Evolutionary conservation across 2,888 invertebrate genomes (phyloP), one percentile per base, ranked within the genome.

Genomic region (Drosophila lutescens): DNA sequence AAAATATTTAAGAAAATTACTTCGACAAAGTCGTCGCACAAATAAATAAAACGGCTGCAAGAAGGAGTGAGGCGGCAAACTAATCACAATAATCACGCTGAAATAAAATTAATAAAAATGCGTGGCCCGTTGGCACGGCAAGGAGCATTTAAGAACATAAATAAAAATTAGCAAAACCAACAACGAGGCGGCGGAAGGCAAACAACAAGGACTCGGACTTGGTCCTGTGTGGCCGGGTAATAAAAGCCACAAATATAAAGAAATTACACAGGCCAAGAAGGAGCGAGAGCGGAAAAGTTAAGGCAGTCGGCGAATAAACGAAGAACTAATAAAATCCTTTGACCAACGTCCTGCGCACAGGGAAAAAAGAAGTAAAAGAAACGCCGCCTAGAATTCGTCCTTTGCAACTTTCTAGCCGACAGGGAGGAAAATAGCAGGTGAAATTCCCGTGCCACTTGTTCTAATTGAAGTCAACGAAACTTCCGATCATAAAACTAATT

Each of bases 101-200:
- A 90, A 88, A 89, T 86, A 84, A 88, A 88, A 88, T 88, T 90
- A 88, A 90, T 90, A 90, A 88, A 89, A 90, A 88, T 89, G 82
- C 78, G 80, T 86, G 75, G 87, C 75, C 79, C 85, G 76, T 70
- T 79, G 88, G 83, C 83, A 80, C 79, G 82, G 71, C 72, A 80
- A 84, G 70, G 57, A 88, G 68, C 86, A 79, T 86, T 89, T 84
- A 89, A 77, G 79, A 78, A 86, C 89, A 89, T 89, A 84, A 87
- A 87, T 89, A 89, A 89, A 88, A 88, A 87, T 87, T 88, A 86
- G 88, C 79, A 81, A 88, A 79, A 79, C 86, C 86, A 89, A 86
- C 89, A 89, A 78, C 57, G 68, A 67, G 70, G 55, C 56, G 55
- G 44, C 60, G 60, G 59, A 59, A 53, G 69, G 65, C 76, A 78